Evolutionary conservation across 2,113 vertebrate species (phyloP).

Genomic region (Lophotis ruficrista): DNA sequence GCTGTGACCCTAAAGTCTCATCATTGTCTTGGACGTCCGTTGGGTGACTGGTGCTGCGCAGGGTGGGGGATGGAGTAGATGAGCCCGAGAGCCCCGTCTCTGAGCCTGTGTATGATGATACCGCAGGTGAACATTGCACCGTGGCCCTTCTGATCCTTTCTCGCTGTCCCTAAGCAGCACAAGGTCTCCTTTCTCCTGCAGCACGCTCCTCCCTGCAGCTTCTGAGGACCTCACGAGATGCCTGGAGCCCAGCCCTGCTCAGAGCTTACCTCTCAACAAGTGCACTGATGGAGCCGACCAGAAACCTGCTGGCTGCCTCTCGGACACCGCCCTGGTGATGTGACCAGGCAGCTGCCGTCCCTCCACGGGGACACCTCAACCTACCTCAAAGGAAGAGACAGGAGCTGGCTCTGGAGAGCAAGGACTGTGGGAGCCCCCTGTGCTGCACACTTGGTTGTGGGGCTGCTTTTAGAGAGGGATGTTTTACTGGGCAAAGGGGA

Average conservation of each 20-base stretch:
- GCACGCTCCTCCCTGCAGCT: background rate
- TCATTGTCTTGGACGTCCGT: background rate
- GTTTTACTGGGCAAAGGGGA: background rate
- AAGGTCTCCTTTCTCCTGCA: background rate
- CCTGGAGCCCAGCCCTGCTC: slow-evolving; percentile 45
- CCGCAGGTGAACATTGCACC: background rate
- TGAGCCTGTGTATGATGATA: background rate
- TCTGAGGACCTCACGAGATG: slow-evolving; percentile 2
- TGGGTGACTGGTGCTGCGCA: background rate
- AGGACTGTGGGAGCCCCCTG: background rate
- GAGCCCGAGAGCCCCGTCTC: background rate
- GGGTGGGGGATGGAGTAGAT: background rate
- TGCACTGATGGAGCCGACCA: slow-evolving; percentile 8
- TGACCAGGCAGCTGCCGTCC: background rate
- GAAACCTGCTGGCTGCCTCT: slow-evolving; percentile 37
- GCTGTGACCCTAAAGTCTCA: background rate
- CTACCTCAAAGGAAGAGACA: slow-evolving; percentile 67
- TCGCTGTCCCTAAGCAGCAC: background rate
- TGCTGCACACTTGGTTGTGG: background rate
- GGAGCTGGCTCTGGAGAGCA: background rate
- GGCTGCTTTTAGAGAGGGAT: background rate
- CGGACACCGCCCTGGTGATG: background rate
- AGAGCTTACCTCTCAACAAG: slow-evolving; percentile 63
- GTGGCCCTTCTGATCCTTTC: background rate
- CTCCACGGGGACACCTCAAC: background rate